Base-by-base conservation (phyloP, 1,140 invertebrate genomes). In the Calephelis nemesis region DNA sequence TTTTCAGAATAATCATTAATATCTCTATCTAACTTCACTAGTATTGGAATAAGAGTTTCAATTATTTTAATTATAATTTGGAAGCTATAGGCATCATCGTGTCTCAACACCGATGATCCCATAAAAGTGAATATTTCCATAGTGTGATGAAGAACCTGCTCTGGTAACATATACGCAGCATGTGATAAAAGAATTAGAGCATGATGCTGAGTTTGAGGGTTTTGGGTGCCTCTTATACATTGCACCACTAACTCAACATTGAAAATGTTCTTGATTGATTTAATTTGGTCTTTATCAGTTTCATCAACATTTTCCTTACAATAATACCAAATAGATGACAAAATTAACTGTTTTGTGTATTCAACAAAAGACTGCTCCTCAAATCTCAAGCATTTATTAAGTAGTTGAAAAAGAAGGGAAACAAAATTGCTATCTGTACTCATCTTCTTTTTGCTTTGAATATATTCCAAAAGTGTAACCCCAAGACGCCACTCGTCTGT, bases 51-150 rank as follows among this genome's bases (percentile, higher is more conserved):
- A 19, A 99, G 94, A 0, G 96, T 97, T 77, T 98, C 96, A 40
- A 99, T 95, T 12, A 98, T 98, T 87, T 97, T 97, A 0, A 94
- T 94, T 62, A 99, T 98, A 7, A 99, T 96, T 87, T 98, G 96
- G 81, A 98, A 97, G 76, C 97, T 98, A 83, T 98, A 98, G 0
- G 96, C 95, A 83, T 99, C 97, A 83, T 99, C 98, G 74, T 98
- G 97, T 13, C 97, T 93, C 0, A 98, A 86, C 19, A 99, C 95
- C 0, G 96, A 97, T 5, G 96, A 96, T 10, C 98, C 98, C 94
- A 99, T 98, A 78, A 98, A 99, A 0, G 98, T 98, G 83, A 99
- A 99, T 72, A 99, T 97, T 40, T 97, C 95, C 95, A 99, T 98
- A 1, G 98, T 96, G 77, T 98, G 97, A 80, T 97, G 95, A 10